Conservation (phyloP, 2,888 invertebrate genomes). For the Oxyscelio sp. region DNA sequence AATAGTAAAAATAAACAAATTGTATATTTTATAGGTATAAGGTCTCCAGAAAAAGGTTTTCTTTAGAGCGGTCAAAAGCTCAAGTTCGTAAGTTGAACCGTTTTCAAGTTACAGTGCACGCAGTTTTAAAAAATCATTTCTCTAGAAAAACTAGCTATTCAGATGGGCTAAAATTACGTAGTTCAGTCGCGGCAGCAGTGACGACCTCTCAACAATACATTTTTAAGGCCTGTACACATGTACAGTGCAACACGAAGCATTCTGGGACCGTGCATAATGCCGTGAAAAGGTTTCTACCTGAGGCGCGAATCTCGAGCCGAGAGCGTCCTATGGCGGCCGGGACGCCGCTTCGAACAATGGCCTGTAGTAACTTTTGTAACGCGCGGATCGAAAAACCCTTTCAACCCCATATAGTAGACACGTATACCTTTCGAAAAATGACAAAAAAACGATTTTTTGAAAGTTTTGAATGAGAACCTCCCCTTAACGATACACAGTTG, state of each 20-base stretch:
- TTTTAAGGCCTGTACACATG: slow-evolving; percentile 15
- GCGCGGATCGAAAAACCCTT: too few relatives aligned
- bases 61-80: slow-evolving; percentile 31
- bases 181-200: slow-evolving; percentile 19
- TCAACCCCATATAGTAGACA: too few relatives aligned
- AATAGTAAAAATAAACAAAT: slow-evolving; percentile 33
- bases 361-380: too few relatives aligned
- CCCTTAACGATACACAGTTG: too few relatives aligned
- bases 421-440: too few relatives aligned
- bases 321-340: slow-evolving; percentile 21
- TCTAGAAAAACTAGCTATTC: slow-evolving; percentile 26
- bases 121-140: too few relatives aligned
- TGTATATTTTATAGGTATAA: slow-evolving; percentile 33
- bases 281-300: slow-evolving; percentile 24
- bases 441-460: too few relatives aligned
- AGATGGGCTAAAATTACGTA: slow-evolving; percentile 5
- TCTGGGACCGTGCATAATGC: slow-evolving; percentile 27
- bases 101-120: too few relatives aligned
- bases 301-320: slow-evolving; percentile 11
- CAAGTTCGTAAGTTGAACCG: slow-evolving; percentile 23
- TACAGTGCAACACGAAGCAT: slow-evolving; percentile 33
- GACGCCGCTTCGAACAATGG: slow-evolving; percentile 10
- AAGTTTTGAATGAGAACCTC: too few relatives aligned
- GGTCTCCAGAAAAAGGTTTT: too few relatives aligned
- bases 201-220: slow-evolving; percentile 5